Evolutionary conservation across 2,797 vertebrate genomes (phyloP), one percentile per base, ranked within the genome.

Genomic region (Champsocephalus esox): DNA sequence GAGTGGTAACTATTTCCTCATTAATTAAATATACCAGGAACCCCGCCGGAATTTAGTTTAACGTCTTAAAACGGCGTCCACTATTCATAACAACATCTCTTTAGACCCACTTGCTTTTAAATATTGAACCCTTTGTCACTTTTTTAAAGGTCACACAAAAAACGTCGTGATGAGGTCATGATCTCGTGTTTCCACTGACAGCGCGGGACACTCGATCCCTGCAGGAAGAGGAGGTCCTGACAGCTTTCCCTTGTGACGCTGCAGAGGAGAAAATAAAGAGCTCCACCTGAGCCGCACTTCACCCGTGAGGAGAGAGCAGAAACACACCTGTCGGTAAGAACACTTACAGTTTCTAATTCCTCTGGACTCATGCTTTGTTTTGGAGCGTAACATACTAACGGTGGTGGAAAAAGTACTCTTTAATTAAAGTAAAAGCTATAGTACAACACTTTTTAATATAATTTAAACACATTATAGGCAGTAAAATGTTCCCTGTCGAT

Each of bases 121-220:
- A 58, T 34, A 0, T 78, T 77, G 71, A 64, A 67, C 49, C 28
- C 3, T 4, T 50, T 21, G 21, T 24, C 44, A 7, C 49, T 19
- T 46, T 66, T 45, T 21, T 61, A n/a, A 57, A 65, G 63, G 72
- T 45, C 46, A 50, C 59, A 50, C 45, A 49, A 63, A 77, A 75
- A 16, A 5, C 28, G 58, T 56, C 72, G 68, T 21, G 28, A 58
- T 50, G 63, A 72, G 71, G 49, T 76, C 68, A 70, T 4, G 17
- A 44, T 70, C 69, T 87, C 32, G 61, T 0, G 41, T 78, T 66
- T 84, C 34, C 85, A 85, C 72, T 52, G 85, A 77, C 74, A 67
- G 80, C 0, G 1, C 51, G 60, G 86, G 91, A 85, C 89, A 91
- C 54, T 75, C 43, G 72, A 92, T 52, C 73, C 88, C 16, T 38